These are phyloP conservation scores for Drosophila robusta DNA, from an alignment of 2,888 invertebrate species.

Conservation along the genomic window DNA sequence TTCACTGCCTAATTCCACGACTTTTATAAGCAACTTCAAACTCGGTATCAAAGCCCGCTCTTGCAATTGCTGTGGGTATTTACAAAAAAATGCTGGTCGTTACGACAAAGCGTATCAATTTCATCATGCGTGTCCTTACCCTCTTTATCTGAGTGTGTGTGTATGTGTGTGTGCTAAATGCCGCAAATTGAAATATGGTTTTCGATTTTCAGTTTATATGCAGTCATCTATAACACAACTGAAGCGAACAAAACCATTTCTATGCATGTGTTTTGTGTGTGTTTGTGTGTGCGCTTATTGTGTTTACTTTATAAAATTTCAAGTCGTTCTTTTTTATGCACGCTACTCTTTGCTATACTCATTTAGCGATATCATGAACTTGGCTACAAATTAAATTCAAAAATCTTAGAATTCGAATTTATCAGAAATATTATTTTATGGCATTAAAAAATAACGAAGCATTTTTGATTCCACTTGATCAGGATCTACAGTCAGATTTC, in stretches of 20 bases:
- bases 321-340: constrained; percentile 63
- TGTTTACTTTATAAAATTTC: constrained; percentile 76
- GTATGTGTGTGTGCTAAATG: constrained; percentile 68
- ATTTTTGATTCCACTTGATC: no score
- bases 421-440: no score
- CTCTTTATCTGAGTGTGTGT: neutral
- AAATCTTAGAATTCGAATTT: neutral
- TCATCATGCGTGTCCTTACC: constrained; percentile 73
- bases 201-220: constrained; percentile 80
- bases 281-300: constrained; percentile 51
- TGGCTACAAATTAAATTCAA: neutral
- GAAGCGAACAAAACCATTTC: constrained; percentile 49
- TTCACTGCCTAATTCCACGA: neutral
- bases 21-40: constrained; percentile 4
- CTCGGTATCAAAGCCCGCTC: neutral
- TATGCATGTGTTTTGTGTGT: constrained; percentile 10
- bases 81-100: constrained; percentile 51
- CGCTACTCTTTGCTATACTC: constrained; percentile 12
- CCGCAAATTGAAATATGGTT: constrained; percentile 81
- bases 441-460: no score
- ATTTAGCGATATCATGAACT: neutral
- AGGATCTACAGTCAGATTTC: no score
- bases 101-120: constrained; percentile 73
- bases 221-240: constrained; percentile 75
- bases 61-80: constrained; percentile 17